Evolutionary conservation across 1,140 invertebrate species (phyloP), one percentile per base, ranked within the genome.

Genomic region (Colletes latitarsis): DNA sequence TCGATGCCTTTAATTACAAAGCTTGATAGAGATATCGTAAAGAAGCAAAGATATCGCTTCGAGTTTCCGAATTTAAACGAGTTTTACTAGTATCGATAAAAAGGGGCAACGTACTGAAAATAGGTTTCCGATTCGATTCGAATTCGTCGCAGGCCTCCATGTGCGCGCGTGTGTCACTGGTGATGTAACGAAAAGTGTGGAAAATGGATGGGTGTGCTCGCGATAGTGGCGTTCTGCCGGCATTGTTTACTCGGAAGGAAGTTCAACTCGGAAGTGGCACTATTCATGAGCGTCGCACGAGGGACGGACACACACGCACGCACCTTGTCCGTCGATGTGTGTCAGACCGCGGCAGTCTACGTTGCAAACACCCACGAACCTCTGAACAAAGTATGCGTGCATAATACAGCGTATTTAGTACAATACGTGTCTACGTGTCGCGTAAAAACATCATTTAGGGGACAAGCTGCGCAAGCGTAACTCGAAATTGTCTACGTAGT

Each of bases 201-300:
- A 83, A 85, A 89, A 89, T 86, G 88, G 82, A 78, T 82, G 86
- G 87, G 88, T 86, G 82, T 81, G 86, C 72, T 79, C 83, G 63
- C 77, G 70, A 86, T 58, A 85, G 82, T 73, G 76, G 63, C 73
- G 67, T 76, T 83, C 58, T 46, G 46, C 53, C 67, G 77, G 85
- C 81, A 90, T 90, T 91, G 85, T 89, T 75, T 73, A 88, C 82
- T 88, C 91, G 92, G 91, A 92, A 92, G 91, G 91, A 93, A 92
- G 91, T 93, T 83, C 84, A 88, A 89, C 91, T 92, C 91, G 92
- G 92, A 93, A 93, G 88, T 90, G 87, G 87, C 86, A 82, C 89
- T 83, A 90, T 90, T 90, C 89, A 89, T 85, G 86, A 88, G 72
- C 79, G 83, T 83, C 76, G 83, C 77, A 83, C 81, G 83, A 79